These are phyloP conservation scores for Tetragonisca angustula DNA, from an alignment of 2,888 invertebrate species.

Conservation along the genomic window DNA sequence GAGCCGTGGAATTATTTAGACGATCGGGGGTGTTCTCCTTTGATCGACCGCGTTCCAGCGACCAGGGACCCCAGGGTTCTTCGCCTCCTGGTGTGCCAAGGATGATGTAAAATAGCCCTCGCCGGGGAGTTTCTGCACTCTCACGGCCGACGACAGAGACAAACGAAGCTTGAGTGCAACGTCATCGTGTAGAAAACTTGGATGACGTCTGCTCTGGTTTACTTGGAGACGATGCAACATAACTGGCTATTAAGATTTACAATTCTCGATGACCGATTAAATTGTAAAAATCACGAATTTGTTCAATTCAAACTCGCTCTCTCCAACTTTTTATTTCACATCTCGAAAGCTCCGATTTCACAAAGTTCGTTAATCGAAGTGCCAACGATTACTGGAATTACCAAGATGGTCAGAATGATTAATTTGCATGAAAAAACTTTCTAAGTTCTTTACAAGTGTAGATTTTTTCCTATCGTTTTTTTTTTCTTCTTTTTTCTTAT, in stretches of 20 bases:
- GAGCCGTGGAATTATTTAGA: neutral
- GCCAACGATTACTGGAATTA: neutral
- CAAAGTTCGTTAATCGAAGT: neutral
- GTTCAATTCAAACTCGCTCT: neutral
- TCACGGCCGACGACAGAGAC: constrained; percentile 20
- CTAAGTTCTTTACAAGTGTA: too few relatives aligned
- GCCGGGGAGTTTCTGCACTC: constrained; percentile 26
- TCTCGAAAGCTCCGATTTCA: neutral
- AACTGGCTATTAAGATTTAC: neutral
- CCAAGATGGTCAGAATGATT: neutral
- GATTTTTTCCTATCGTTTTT: too few relatives aligned
- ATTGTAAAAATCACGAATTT: neutral
- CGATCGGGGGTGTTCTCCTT: neutral
- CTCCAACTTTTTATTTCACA: neutral
- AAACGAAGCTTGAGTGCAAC: constrained; percentile 9
- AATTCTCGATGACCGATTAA: too few relatives aligned
- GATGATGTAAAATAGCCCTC: neutral
- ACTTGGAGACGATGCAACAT: neutral
- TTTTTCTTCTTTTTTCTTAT: too few relatives aligned
- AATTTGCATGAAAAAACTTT: too few relatives aligned
- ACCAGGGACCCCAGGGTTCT: too few relatives aligned
- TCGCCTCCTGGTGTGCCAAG: neutral
- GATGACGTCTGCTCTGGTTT: too few relatives aligned
- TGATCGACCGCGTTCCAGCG: neutral
- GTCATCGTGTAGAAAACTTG: constrained; percentile 12